Conservation (phyloP, 2,797 vertebrate species). For the Trichosurus vulpecula region DNA sequence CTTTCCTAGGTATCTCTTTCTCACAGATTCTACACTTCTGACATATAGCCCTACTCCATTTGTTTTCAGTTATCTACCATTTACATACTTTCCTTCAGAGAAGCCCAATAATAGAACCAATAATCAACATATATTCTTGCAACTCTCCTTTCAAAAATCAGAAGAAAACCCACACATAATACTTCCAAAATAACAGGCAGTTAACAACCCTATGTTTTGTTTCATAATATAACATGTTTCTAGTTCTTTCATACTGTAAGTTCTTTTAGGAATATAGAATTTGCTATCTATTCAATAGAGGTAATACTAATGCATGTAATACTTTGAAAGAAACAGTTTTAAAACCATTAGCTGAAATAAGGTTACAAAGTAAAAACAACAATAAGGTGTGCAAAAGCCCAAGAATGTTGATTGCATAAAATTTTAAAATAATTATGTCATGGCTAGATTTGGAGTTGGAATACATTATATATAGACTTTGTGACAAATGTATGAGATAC, state of each 20-base stretch:
- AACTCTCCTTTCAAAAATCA: constrained; percentile 58
- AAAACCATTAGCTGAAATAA: not conserved
- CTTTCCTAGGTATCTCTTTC: constrained; percentile 47
- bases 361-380: not conserved
- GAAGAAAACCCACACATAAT: constrained; percentile 32
- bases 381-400: not conserved
- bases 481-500: not conserved
- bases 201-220: constrained; percentile 42
- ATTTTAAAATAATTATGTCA: constrained; percentile 51
- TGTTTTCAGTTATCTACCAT: constrained; percentile 19
- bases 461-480: not conserved
- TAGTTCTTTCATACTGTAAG: constrained; percentile 35
- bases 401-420: constrained; percentile 51
- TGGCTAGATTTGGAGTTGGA: not conserved
- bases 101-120: constrained; percentile 65
- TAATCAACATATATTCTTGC: constrained; percentile 72
- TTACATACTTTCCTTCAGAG: constrained; percentile 63
- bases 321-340: not conserved
- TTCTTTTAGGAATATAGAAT: constrained; percentile 15
- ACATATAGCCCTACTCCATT: not conserved
- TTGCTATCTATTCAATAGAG: constrained; percentile 21
- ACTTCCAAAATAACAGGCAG: constrained; percentile 11
- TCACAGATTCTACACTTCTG: constrained; percentile 35
- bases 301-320: not conserved
- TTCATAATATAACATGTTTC: constrained; percentile 27